Conservation (phyloP, 2,888 invertebrate species). For the Mimumesa dahlbomi region DNA sequence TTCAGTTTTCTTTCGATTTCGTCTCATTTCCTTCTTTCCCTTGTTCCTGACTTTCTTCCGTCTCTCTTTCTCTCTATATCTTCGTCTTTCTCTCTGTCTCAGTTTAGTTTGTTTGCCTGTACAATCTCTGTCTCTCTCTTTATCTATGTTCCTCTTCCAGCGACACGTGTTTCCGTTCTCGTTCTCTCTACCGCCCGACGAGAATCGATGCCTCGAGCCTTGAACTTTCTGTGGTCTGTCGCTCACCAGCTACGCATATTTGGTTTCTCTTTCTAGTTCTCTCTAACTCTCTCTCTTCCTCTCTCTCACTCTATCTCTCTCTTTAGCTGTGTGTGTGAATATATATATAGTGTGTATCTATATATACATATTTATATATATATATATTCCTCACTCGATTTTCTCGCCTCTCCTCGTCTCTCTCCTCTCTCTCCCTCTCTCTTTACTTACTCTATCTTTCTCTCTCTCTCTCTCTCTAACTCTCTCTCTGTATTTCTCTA, state of each 20-base stretch:
- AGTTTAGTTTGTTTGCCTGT: conserved; percentile 11
- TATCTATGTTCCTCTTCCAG: conserved; percentile 4
- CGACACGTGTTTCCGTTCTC: conserved; percentile 10
- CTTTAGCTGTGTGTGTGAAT: too few relatives aligned
- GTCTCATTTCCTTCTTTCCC: background rate
- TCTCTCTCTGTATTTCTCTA: conserved; percentile 4
- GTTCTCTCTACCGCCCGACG: conserved; percentile 33
- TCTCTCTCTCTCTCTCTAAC: background rate
- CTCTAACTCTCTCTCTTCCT: conserved; percentile 9
- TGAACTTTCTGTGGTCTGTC: conserved; percentile 65
- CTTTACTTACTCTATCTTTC: background rate
- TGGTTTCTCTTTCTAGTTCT: conserved; percentile 34
- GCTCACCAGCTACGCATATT: conserved; percentile 44
- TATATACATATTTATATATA: too few relatives aligned
- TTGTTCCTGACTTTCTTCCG: background rate
- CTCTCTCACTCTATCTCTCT: conserved; percentile 4
- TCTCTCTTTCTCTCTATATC: background rate
- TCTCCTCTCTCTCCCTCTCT: conserved; percentile 23
- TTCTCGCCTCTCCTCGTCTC: too few relatives aligned
- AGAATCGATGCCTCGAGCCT: conserved; percentile 70
- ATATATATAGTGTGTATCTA: too few relatives aligned
- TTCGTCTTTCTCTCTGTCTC: background rate
- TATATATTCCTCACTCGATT: too few relatives aligned
- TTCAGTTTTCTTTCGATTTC: background rate
- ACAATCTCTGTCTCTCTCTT: conserved; percentile 13